phyloP scores from a whole-genome alignment of 2,113 vertebrate genomes.

The Lucifuga dentata region DNA sequence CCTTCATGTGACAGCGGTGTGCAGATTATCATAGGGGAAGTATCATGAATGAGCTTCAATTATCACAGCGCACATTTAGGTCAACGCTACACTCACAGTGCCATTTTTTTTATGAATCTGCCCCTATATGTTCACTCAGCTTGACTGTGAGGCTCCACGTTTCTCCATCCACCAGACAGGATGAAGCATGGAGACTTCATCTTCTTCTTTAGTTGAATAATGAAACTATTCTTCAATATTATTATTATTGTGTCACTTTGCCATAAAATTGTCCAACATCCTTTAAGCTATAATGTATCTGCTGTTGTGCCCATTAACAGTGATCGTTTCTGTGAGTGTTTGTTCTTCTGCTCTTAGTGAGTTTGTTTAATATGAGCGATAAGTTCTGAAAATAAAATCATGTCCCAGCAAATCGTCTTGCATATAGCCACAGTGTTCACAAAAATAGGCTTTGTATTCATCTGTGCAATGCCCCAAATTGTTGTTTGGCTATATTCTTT shows the following conservation, averaged over 20 bases:
- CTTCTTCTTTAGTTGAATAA: slow-evolving; percentile 2
- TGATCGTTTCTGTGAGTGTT: no score
- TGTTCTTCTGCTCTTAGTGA: slow-evolving; percentile 18
- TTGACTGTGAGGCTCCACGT: slow-evolving; percentile 20
- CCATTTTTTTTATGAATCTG: no score
- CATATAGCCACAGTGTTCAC: slow-evolving; percentile 23
- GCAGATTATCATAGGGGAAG: no score
- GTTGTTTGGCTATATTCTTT: slow-evolving; percentile 34
- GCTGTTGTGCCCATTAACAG: no score
- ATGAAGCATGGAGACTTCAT: slow-evolving; percentile 17
- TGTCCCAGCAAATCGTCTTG: slow-evolving; percentile 32
- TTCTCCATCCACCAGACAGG: slow-evolving; percentile 27
- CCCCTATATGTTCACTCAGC: slow-evolving; percentile 37
- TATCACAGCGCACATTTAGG: no score
- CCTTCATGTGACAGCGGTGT: no score
- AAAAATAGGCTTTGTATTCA: slow-evolving; percentile 29
- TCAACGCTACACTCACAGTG: no score
- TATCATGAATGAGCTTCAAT: no score
- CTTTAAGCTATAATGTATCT: no score
- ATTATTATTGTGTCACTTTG: neutral
- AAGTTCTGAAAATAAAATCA: slow-evolving; percentile 15
- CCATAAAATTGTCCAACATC: slow-evolving; percentile 3
- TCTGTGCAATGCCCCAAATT: slow-evolving; percentile 30
- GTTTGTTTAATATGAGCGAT: slow-evolving; percentile 4
- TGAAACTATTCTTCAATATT: slow-evolving; percentile 28